These are phyloP conservation scores for Cervus canadensis DNA, from an alignment of 2,113 vertebrate species.

Conservation along the genomic window DNA sequence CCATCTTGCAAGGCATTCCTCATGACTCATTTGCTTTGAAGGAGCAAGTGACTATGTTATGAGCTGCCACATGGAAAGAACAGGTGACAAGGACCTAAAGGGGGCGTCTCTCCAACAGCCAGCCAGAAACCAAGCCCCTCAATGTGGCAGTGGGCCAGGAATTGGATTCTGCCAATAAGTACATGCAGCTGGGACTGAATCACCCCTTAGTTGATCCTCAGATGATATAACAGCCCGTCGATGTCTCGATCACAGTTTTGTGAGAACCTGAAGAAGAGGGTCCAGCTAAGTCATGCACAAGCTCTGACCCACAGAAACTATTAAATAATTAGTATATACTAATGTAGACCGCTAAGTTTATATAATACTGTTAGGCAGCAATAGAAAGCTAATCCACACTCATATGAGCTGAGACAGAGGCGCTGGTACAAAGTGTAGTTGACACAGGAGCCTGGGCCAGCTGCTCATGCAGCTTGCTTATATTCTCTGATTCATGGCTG, in stretches of 20 bases:
- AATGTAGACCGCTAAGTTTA: neutral
- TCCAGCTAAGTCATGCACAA: neutral
- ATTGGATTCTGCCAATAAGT: neutral
- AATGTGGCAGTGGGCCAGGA: neutral
- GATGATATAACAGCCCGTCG: neutral
- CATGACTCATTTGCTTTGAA: neutral
- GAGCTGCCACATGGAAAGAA: neutral
- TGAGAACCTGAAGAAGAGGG: neutral
- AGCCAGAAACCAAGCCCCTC: neutral
- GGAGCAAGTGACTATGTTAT: neutral
- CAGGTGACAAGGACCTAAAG: neutral
- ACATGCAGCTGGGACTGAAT: neutral
- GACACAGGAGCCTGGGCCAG: neutral
- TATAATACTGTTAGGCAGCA: neutral
- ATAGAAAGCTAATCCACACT: neutral
- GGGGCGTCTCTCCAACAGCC: neutral
- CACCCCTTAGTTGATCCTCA: neutral
- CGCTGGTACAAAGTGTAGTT: neutral
- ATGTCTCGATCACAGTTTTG: neutral
- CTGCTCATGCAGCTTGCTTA: neutral
- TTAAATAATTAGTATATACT: neutral
- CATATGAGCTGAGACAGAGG: neutral
- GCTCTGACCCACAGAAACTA: neutral
- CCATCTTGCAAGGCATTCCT: neutral
- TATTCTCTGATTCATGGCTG: neutral